Percentiles rank a stretch among this genome's conserved stretches.
phyloP scores from a whole-genome alignment of 1,140 invertebrate species.

The Papilio xuthus region DNA sequence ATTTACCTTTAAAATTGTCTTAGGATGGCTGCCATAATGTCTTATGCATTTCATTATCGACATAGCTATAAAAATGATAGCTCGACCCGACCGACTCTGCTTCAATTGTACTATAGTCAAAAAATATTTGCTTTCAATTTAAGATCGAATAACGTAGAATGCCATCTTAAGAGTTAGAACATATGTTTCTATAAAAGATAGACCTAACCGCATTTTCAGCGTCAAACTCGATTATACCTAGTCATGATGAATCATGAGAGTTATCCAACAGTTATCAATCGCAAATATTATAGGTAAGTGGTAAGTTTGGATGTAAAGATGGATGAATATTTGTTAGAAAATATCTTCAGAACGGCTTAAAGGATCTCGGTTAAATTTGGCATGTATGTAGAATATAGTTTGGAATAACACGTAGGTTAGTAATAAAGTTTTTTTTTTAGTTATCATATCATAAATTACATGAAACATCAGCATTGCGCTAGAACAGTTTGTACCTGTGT shows the following conservation, averaged over 20 bases:
- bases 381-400: no score
- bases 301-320: no score
- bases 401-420: no score
- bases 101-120: neutral
- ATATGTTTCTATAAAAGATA: neutral
- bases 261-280: neutral
- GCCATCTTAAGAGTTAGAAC: neutral
- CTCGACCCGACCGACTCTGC: neutral
- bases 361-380: no score
- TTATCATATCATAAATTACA: slow-evolving; percentile 1
- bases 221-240: neutral
- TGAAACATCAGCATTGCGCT: slow-evolving; percentile 17
- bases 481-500: slow-evolving; percentile 13
- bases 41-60: neutral
- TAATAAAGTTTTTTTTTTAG: no score
- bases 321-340: no score
- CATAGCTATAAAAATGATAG: neutral
- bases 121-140: neutral
- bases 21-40: neutral
- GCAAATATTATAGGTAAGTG: no score
- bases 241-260: neutral
- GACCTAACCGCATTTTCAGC: neutral
- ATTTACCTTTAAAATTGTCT: neutral
- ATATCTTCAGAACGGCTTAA: no score
- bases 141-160: neutral